Percentiles rank a stretch among this genome's conserved stretches.
Evolutionary conservation across 35 echinoderm and acorn worm species (phyloP).

Genomic region (Chiridota heheva): DNA sequence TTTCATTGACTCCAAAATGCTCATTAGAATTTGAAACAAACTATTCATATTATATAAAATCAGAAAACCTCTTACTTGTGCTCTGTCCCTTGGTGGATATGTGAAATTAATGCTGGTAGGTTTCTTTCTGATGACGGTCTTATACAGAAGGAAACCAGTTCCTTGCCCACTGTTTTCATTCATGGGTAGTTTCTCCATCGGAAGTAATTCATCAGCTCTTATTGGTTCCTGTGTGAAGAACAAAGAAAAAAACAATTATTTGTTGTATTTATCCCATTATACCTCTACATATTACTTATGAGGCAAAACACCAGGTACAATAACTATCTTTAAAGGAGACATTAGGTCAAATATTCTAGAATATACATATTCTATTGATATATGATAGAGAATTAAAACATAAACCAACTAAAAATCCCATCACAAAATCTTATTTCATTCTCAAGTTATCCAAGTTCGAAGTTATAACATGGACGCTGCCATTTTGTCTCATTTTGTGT

Average conservation of each 20-base stretch:
- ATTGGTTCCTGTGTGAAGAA: slow-evolving; percentile 58
- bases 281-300: no score
- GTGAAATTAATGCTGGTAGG: slow-evolving; percentile 57
- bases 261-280: neutral
- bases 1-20: neutral
- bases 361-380: no score
- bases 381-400: no score
- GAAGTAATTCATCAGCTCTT: slow-evolving; percentile 41
- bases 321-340: no score
- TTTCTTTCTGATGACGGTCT: slow-evolving; percentile 51
- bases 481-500: no score
- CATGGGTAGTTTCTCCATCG: slow-evolving; percentile 96
- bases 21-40: neutral
- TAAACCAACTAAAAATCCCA: no score
- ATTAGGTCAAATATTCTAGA: no score
- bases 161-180: slow-evolving; percentile 91
- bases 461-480: no score
- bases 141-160: slow-evolving; percentile 83
- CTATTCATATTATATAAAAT: neutral
- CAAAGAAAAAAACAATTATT: neutral
- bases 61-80: slow-evolving; percentile 54
- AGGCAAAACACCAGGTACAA: no score
- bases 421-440: no score
- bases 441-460: no score
- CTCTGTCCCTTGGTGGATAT: slow-evolving; percentile 81